phyloP scores from a whole-genome alignment of 2,797 vertebrate species.

The Mormyrus hasselquistii region DNA sequence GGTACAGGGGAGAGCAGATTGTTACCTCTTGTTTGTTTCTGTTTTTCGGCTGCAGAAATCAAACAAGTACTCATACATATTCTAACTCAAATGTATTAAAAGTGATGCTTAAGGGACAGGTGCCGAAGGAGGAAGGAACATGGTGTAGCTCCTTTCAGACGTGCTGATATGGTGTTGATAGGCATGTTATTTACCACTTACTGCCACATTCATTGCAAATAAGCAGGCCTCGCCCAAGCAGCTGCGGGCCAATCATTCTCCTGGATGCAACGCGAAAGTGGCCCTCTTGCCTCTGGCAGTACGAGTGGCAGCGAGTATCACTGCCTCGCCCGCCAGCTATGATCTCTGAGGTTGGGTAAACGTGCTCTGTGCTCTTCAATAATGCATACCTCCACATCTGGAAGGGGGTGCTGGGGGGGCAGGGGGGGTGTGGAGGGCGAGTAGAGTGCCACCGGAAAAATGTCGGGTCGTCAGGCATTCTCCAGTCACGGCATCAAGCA shows the following conservation, averaged over 20 bases:
- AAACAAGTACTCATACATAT: neutral
- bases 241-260: neutral
- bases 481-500: neutral
- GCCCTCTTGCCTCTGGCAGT: neutral
- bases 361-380: neutral
- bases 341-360: neutral
- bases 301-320: neutral
- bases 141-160: neutral
- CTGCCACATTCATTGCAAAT: neutral
- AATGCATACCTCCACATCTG: conserved; percentile 10
- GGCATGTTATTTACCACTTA: neutral
- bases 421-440: neutral
- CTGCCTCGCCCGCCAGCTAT: neutral
- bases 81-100: neutral
- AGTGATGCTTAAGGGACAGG: conserved; percentile 4
- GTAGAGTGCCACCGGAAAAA: neutral
- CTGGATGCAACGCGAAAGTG: neutral
- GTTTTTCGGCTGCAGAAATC: neutral
- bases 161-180: neutral
- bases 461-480: neutral
- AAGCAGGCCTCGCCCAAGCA: neutral
- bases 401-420: neutral
- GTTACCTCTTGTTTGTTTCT: too few species aligned
- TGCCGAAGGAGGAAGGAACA: neutral
- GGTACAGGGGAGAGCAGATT: too few species aligned